Conservation (phyloP, 2,797 vertebrate genomes). For the Poecilia velifera region DNA sequence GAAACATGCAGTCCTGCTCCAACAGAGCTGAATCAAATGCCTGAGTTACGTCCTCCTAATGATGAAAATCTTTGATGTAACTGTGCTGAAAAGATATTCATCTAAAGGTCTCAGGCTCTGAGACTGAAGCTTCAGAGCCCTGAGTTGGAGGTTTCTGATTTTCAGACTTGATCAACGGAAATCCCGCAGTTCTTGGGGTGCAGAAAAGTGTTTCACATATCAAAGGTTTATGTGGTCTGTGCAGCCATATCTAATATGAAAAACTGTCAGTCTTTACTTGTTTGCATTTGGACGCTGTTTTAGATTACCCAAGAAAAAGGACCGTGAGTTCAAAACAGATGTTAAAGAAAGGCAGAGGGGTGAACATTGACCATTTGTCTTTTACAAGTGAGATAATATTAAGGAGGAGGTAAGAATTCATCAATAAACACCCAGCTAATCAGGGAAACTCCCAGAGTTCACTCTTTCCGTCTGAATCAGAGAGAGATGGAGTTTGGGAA, state of each 20-base stretch:
- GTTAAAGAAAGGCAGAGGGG: slow-evolving; percentile 35
- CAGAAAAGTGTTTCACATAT: slow-evolving; percentile 28
- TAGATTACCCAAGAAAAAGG: slow-evolving; percentile 27
- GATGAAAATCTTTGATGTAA: neutral
- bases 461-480: slow-evolving; percentile 45
- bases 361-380: slow-evolving; percentile 4
- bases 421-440: slow-evolving; percentile 64
- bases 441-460: slow-evolving; percentile 52
- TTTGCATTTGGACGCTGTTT: slow-evolving; percentile 45
- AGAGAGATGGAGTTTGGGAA: slow-evolving; percentile 30
- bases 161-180: slow-evolving; percentile 28
- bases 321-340: slow-evolving; percentile 15
- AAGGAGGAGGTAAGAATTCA: slow-evolving; percentile 40
- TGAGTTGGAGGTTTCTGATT: neutral
- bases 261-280: slow-evolving; percentile 25
- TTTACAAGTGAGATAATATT: slow-evolving; percentile 23
- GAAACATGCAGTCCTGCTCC: neutral
- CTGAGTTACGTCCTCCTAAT: neutral
- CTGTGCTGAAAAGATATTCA: neutral
- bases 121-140: neutral
- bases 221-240: slow-evolving; percentile 17
- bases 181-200: slow-evolving; percentile 20
- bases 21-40: neutral
- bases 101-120: neutral
- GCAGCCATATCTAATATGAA: slow-evolving; percentile 33